Base-by-base conservation (phyloP, 2,888 invertebrate species). In the Mechanitis mazaeus region DNA sequence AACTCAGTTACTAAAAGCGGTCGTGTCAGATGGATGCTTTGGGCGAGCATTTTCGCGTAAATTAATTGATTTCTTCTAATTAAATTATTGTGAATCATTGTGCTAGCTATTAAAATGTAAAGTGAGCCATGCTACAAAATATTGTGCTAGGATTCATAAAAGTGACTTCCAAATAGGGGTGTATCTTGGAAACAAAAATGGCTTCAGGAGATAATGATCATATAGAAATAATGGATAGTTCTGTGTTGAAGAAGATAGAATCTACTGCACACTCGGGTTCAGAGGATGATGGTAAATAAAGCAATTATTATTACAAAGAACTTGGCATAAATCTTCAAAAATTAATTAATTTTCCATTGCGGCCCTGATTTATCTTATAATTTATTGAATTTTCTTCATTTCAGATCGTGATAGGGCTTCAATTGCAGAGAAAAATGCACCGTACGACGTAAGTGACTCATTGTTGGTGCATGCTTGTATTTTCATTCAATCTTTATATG, bases 191-290 rank as follows among this genome's bases (percentile, higher is more conserved):
- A 86, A 81, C 79, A 83, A 90, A 90, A 85, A 95, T 95, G 95
- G 95, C 95, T 92, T 95, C 95, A 87, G 95, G 95, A 83, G 95
- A 95, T 90, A 93, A 93, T 82, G 95, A 95, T 91, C 93, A 93
- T 83, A 95, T 95, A 81, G 95, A 95, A 92, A 92, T 88, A 70
- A 87, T 94, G 87, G 95, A 94, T 87, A 92, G 92, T 82, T 92
- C 92, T 78, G 89, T 91, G 74, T 84, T 88, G 67, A 91, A 89
- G 83, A 93, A 93, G 77, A 91, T 92, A 76, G 92, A 92, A 77
- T 91, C 91, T 81, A 85, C 91, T 69, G 91, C 89, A 72, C 91
- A 92, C 71, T 91, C 93, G 68, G 92, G 91, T 71, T 90, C 92
- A 72, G 91, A 92, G 73, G 92, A 90, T 72, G 92, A 92, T 81